These are phyloP conservation scores for Scortum barcoo DNA, from an alignment of 2,113 vertebrate genomes.

Conservation along the genomic window DNA sequence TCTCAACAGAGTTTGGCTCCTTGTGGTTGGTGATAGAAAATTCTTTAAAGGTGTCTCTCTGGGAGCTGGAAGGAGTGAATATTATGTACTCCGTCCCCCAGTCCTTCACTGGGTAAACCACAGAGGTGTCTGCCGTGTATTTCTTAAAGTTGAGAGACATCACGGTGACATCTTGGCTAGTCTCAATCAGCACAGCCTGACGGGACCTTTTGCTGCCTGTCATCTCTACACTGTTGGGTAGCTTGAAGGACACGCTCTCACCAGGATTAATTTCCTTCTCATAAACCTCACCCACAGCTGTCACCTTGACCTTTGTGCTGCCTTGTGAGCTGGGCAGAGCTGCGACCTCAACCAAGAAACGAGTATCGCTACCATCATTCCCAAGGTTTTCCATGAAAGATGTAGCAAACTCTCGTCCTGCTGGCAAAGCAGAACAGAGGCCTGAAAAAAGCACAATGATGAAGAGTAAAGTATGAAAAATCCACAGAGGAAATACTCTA, in stretches of 20 bases:
- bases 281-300: conserved; percentile 28
- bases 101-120: conserved; percentile 60
- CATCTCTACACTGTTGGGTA: conserved; percentile 64
- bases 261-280: conserved; percentile 36
- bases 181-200: conserved; percentile 49
- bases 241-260: conserved; percentile 31
- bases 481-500: not conserved
- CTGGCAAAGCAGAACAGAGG: conserved; percentile 23
- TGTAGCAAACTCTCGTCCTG: conserved; percentile 76
- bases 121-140: conserved; percentile 6
- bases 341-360: conserved; percentile 74
- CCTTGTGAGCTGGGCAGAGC: conserved; percentile 30
- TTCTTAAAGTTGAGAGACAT: conserved; percentile 72
- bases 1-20: not conserved
- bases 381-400: conserved; percentile 79
- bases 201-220: conserved; percentile 10
- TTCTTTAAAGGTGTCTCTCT: conserved; percentile 56
- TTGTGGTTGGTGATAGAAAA: conserved; percentile 74
- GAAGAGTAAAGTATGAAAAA: not conserved
- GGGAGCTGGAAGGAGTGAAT: conserved; percentile 57
- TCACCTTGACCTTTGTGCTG: conserved; percentile 60
- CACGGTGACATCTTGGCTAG: conserved; percentile 62
- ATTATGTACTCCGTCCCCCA: conserved; percentile 68
- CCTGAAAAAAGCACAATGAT: conserved; percentile 24
- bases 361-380: not conserved